Percentiles rank a stretch among this genome's conserved stretches.
Evolutionary conservation across 1,140 invertebrate species (phyloP).

Genomic region (Thaumatotibia leucotreta): DNA sequence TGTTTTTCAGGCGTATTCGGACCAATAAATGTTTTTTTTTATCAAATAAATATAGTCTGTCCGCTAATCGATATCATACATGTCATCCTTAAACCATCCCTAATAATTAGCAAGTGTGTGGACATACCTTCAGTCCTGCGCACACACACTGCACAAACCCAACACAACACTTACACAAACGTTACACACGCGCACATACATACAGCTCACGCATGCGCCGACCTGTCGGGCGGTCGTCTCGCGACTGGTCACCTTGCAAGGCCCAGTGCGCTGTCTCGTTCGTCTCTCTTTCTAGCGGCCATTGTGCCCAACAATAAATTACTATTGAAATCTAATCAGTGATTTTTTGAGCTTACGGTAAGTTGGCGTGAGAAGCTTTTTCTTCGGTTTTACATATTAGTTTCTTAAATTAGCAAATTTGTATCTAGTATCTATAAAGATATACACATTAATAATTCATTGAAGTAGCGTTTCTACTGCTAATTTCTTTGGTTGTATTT

Average conservation of each 20-base stretch:
- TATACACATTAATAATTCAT: too few species aligned
- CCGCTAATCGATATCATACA: too few species aligned
- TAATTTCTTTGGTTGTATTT: too few species aligned
- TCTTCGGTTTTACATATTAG: too few species aligned
- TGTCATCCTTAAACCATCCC: too few species aligned
- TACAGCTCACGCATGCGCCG: neutral
- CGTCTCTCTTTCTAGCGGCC: slow-evolving; percentile 59
- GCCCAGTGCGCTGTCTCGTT: slow-evolving; percentile 62
- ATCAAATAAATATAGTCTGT: too few species aligned
- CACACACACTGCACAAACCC: neutral
- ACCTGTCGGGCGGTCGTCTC: neutral
- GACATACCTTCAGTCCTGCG: neutral
- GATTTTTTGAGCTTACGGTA: slow-evolving; percentile 43
- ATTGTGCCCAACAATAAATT: slow-evolving; percentile 74
- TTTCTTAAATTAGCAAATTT: too few species aligned
- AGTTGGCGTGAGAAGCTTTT: neutral
- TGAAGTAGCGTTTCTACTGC: too few species aligned
- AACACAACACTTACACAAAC: slow-evolving; percentile 8
- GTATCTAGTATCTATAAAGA: too few species aligned
- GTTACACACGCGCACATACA: neutral
- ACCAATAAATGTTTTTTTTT: too few species aligned
- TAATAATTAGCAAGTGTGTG: neutral
- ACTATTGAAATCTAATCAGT: slow-evolving; percentile 74
- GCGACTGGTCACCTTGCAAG: slow-evolving; percentile 75
- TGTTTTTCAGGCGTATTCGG: too few species aligned